Percentiles rank a stretch among this genome's conserved stretches.
Conservation (phyloP, 1,140 invertebrate species). For the Dreissena rostriformis region DNA sequence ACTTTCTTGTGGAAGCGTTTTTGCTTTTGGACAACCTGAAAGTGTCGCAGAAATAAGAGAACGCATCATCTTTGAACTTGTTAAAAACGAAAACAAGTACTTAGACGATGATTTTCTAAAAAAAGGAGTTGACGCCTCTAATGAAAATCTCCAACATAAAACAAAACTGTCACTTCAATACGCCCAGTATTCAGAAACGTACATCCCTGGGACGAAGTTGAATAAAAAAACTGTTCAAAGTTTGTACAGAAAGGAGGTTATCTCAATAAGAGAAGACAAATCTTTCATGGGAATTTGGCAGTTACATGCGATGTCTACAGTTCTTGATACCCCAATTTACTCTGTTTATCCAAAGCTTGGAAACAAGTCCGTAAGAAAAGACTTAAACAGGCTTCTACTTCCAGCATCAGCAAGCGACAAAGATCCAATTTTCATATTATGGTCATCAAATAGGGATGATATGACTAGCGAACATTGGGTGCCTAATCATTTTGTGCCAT, state of each 20-base stretch:
- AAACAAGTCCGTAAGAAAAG: slow-evolving; percentile 1
- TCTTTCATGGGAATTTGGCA: slow-evolving; percentile 37
- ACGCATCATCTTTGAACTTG: background rate
- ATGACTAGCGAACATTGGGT: no score
- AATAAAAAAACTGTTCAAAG: background rate
- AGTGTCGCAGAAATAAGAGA: background rate
- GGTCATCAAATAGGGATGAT: no score
- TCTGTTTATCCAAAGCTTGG: no score
- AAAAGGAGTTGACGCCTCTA: background rate
- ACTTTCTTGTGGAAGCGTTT: slow-evolving; percentile 16
- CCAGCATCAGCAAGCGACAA: background rate
- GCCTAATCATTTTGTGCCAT: no score
- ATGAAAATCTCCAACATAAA: background rate
- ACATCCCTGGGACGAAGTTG: background rate
- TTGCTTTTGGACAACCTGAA: slow-evolving; percentile 14
- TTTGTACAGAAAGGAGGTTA: slow-evolving; percentile 24
- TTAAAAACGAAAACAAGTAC: slow-evolving; percentile 13
- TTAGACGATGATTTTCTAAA: slow-evolving; percentile 4
- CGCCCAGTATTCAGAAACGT: slow-evolving; percentile 19
- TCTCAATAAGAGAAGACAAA: slow-evolving; percentile 12
- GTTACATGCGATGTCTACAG: slow-evolving; percentile 4
- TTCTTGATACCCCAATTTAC: slow-evolving; percentile 19
- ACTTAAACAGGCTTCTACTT: slow-evolving; percentile 6
- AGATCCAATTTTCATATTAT: no score
- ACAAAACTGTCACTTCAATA: background rate